A percentile compares a stretch with the other conserved stretches of the same genome.
Conservation (phyloP, 2,797 vertebrate genomes). For the Notoglanidium macrostoma region DNA sequence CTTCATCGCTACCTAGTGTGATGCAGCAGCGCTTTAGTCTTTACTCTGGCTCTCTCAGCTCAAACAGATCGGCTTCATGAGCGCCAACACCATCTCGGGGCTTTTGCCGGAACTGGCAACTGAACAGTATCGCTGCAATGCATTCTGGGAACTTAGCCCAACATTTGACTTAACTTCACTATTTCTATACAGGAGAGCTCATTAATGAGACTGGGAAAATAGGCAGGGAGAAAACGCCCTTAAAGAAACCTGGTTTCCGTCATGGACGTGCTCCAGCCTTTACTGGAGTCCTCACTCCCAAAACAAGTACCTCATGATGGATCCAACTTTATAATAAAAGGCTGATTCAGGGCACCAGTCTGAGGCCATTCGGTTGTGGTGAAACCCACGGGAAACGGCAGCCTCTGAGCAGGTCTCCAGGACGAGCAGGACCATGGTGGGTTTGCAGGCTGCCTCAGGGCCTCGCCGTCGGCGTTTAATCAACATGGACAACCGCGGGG, state of each 20-base stretch:
- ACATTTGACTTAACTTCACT: neutral
- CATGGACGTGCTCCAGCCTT: neutral
- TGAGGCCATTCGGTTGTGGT: neutral
- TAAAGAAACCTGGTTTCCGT: neutral
- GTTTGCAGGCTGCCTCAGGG: neutral
- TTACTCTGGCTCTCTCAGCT: neutral
- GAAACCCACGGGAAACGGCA: neutral
- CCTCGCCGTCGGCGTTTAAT: neutral
- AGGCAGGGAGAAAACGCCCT: neutral
- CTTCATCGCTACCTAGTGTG: neutral
- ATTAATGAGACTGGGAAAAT: neutral
- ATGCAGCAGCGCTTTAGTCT: neutral
- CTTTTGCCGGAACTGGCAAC: too few species aligned
- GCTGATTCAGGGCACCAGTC: too few species aligned
- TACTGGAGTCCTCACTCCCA: neutral
- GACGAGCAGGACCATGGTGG: too few species aligned
- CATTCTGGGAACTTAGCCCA: neutral
- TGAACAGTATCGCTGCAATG: neutral
- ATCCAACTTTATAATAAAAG: neutral
- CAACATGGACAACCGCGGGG: conserved; percentile 49
- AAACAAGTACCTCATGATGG: neutral
- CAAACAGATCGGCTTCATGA: neutral
- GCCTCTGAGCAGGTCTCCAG: neutral
- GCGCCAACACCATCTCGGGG: neutral
- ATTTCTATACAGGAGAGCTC: neutral